A percentile compares a stretch with the other conserved stretches of the same genome.
phyloP scores from a whole-genome alignment of 2,113 vertebrate species.

The Toxostoma redivivum region DNA sequence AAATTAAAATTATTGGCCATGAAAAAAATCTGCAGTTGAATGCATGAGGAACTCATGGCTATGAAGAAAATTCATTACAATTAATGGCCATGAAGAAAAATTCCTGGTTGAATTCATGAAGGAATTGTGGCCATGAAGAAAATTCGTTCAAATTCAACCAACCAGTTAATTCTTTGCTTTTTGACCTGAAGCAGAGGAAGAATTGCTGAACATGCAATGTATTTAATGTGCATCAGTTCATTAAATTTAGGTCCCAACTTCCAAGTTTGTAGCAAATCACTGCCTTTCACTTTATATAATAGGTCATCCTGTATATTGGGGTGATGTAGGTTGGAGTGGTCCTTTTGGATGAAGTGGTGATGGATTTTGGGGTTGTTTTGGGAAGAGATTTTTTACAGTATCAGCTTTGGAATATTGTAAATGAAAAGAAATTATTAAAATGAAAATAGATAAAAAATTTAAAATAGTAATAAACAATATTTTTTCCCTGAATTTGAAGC shows the following conservation, averaged over 20 bases:
- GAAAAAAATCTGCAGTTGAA: background rate
- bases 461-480: background rate
- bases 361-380: background rate
- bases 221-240: background rate
- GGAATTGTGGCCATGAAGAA: background rate
- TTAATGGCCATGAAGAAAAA: background rate
- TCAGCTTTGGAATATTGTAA: background rate
- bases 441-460: background rate
- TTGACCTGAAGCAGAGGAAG: background rate
- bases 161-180: background rate
- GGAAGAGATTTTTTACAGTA: background rate
- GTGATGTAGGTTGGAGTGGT: background rate
- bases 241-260: background rate
- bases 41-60: background rate
- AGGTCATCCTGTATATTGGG: fast-evolving
- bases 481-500: background rate
- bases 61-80: background rate
- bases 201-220: background rate
- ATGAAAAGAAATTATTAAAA: background rate
- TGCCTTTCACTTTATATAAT: background rate
- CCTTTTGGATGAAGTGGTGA: background rate
- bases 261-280: background rate
- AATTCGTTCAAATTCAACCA: background rate
- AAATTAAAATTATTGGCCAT: background rate
- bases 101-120: background rate